These are phyloP conservation scores for Trachurus trachurus DNA, from an alignment of 2,797 vertebrate species.

Conservation along the genomic window DNA sequence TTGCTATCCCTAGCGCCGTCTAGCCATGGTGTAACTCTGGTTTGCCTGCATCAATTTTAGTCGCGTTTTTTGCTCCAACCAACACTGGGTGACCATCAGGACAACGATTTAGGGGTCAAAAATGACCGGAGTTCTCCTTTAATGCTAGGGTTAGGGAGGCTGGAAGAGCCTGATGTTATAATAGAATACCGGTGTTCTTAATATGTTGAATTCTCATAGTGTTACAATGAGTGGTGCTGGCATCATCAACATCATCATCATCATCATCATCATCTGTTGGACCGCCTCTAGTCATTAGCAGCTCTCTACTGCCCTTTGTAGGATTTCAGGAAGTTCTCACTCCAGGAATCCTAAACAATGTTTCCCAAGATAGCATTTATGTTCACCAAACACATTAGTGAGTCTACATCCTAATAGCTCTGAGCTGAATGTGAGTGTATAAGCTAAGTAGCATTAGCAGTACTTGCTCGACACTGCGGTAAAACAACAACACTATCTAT, in stretches of 20 bases:
- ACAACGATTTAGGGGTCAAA: no score
- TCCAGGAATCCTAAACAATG: neutral
- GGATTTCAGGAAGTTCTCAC: constrained; percentile 1
- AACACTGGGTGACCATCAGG: no score
- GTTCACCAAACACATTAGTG: neutral
- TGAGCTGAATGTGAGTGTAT: neutral
- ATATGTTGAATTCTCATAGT: neutral
- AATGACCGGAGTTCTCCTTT: no score
- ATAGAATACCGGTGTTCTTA: neutral
- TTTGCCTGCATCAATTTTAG: no score
- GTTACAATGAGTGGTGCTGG: neutral
- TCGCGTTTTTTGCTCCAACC: no score
- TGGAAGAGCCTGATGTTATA: neutral
- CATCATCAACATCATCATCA: no score
- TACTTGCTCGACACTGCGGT: no score
- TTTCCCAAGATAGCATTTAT: neutral
- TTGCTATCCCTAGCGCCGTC: no score
- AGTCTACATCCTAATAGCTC: neutral
- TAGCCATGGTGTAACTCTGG: no score
- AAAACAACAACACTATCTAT: no score
- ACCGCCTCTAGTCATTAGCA: neutral
- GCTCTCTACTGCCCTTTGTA: neutral
- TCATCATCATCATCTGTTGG: no score
- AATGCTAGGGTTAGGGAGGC: neutral
- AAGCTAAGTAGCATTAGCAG: neutral